These are phyloP conservation scores for Scaptodrosophila latifasciaeformis DNA, from an alignment of 2,888 invertebrate species.

Conservation along the genomic window DNA sequence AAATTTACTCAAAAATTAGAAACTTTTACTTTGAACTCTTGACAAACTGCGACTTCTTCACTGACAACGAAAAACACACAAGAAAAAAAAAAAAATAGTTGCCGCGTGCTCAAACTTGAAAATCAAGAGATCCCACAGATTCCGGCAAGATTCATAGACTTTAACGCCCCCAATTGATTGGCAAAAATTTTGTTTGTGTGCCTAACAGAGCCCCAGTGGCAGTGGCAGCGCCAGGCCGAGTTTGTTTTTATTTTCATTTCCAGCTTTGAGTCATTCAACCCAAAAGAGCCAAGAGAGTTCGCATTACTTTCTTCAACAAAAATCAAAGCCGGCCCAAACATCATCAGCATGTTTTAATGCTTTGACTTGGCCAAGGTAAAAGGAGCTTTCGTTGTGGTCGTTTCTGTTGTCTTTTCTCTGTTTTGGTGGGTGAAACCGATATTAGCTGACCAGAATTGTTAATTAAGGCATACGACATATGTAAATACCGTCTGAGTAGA, in stretches of 20 bases:
- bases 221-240: not conserved
- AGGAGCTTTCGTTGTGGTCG: conserved; percentile 48
- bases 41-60: no score
- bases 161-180: conserved; percentile 34
- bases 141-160: not conserved
- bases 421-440: conserved; percentile 69
- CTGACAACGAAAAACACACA: no score
- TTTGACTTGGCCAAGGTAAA: conserved; percentile 32
- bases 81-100: not conserved
- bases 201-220: no score
- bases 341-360: no score
- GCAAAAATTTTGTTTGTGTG: conserved; percentile 17
- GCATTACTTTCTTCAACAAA: conserved; percentile 52
- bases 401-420: conserved; percentile 9
- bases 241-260: conserved; percentile 46
- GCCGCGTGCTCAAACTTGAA: not conserved
- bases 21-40: conserved; percentile 51
- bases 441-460: conserved; percentile 71
- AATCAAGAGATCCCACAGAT: not conserved
- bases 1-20: not conserved
- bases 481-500: conserved; percentile 36
- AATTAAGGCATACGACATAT: conserved; percentile 62
- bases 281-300: conserved; percentile 2
- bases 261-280: conserved; percentile 63
- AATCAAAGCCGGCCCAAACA: conserved; percentile 56